Evolutionary conservation across 2,888 invertebrate genomes (phyloP).

Genomic region (Nemurella pictetii): DNA sequence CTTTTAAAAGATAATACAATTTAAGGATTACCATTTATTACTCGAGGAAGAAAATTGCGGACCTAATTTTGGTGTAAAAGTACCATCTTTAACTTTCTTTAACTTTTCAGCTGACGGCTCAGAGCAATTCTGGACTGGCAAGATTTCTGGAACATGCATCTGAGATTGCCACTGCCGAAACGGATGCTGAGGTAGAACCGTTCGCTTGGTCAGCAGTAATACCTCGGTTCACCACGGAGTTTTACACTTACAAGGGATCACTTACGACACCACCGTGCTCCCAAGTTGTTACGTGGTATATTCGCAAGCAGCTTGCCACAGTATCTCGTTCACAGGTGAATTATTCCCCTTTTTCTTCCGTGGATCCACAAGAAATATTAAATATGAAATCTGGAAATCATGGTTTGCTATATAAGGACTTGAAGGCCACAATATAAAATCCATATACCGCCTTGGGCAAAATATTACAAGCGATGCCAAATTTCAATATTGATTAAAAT

Average conservation of each 20-base stretch:
- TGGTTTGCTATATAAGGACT: too few species aligned
- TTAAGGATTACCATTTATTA: background rate
- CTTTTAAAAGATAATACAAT: background rate
- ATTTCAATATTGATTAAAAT: too few species aligned
- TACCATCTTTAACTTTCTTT: background rate
- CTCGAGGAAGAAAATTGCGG: background rate
- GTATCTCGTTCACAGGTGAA: background rate
- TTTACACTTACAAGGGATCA: background rate
- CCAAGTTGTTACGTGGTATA: background rate
- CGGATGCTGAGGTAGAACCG: background rate
- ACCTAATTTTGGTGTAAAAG: background rate
- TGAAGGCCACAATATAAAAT: too few species aligned
- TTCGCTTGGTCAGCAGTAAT: background rate
- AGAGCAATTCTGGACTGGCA: background rate
- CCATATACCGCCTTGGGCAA: too few species aligned
- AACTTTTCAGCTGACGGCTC: background rate
- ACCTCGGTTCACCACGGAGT: background rate
- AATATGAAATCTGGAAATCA: too few species aligned
- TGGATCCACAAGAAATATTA: too few species aligned
- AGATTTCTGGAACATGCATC: background rate
- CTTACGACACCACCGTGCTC: constrained; percentile 1
- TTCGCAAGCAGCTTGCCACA: background rate
- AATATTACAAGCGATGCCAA: too few species aligned
- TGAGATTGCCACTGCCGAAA: background rate
- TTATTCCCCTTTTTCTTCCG: too few species aligned